Evolutionary conservation across 1,140 invertebrate genomes (phyloP).

Genomic region (Medauroidea extradentata): DNA sequence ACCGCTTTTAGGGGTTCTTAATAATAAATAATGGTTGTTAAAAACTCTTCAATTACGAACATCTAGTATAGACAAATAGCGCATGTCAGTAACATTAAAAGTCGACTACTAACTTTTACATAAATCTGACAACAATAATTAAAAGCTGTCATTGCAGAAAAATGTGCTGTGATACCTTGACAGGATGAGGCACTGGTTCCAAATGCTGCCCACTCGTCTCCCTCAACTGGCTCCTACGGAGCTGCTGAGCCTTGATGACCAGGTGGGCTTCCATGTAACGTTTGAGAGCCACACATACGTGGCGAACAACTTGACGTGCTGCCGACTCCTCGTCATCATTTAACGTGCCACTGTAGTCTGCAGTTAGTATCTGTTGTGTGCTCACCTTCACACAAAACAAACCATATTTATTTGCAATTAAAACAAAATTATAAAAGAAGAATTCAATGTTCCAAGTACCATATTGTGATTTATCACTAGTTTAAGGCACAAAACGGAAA

Average conservation of each 20-base stretch:
- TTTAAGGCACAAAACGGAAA: background rate
- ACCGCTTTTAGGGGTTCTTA: too few relatives aligned
- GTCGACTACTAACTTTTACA: too few relatives aligned
- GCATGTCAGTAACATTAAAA: too few relatives aligned
- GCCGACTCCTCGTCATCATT: conserved; percentile 89
- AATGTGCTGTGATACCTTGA: conserved; percentile 51
- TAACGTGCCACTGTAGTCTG: conserved; percentile 59
- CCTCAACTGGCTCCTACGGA: conserved; percentile 57
- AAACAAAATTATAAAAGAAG: background rate
- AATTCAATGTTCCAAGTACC: background rate
- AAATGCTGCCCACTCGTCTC: conserved; percentile 37
- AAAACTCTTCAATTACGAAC: too few relatives aligned
- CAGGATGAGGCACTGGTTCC: conserved; percentile 48
- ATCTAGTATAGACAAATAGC: too few relatives aligned
- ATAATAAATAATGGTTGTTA: too few relatives aligned
- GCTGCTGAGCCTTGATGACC: conserved; percentile 74
- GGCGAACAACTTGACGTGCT: conserved; percentile 88
- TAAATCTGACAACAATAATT: too few relatives aligned
- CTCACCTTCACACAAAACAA: conserved; percentile 58
- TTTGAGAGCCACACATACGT: conserved; percentile 87
- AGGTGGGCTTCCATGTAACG: conserved; percentile 91
- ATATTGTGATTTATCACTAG: background rate
- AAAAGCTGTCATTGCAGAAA: background rate
- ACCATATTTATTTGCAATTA: background rate
- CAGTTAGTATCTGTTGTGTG: conserved; percentile 71